These are phyloP conservation scores for Sesamia inferens DNA, from an alignment of 2,888 invertebrate species.

Conservation along the genomic window DNA sequence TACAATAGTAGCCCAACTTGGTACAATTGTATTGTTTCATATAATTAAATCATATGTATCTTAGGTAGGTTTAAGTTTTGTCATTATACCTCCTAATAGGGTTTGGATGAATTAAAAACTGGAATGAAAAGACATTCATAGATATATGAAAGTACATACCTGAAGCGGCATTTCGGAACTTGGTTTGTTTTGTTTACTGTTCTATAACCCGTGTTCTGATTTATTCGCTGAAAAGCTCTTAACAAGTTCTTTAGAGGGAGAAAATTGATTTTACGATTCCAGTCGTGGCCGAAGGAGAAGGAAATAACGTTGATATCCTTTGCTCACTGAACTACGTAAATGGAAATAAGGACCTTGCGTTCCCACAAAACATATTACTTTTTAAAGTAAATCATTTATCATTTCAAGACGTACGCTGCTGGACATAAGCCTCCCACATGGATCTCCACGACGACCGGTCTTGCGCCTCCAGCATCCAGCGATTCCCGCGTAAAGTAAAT, in stretches of 20 bases:
- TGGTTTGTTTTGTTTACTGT: constrained; percentile 42
- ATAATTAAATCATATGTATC: background rate
- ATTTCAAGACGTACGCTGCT: too few species aligned
- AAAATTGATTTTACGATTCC: constrained; percentile 71
- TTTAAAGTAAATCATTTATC: constrained; percentile 15
- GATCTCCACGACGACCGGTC: too few species aligned
- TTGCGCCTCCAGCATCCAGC: too few species aligned
- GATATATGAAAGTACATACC: constrained; percentile 26
- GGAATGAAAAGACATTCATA: constrained; percentile 16
- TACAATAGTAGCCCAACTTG: background rate
- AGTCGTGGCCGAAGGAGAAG: constrained; percentile 58
- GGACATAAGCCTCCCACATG: too few species aligned
- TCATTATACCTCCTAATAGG: background rate
- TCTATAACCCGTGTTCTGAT: constrained; percentile 48
- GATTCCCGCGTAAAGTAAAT: constrained; percentile 13
- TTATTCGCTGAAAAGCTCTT: constrained; percentile 55
- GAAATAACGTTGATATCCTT: constrained; percentile 68
- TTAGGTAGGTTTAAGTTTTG: background rate
- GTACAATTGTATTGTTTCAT: background rate
- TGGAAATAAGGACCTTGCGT: constrained; percentile 38
- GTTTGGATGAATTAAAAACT: background rate
- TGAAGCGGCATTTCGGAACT: constrained; percentile 30
- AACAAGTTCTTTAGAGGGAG: constrained; percentile 59
- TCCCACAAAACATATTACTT: constrained; percentile 8
- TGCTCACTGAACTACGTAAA: constrained; percentile 42